A percentile compares a stretch with the other conserved stretches of the same genome.
phyloP scores from a whole-genome alignment of 2,797 vertebrate genomes.

The Siniperca undulata region DNA sequence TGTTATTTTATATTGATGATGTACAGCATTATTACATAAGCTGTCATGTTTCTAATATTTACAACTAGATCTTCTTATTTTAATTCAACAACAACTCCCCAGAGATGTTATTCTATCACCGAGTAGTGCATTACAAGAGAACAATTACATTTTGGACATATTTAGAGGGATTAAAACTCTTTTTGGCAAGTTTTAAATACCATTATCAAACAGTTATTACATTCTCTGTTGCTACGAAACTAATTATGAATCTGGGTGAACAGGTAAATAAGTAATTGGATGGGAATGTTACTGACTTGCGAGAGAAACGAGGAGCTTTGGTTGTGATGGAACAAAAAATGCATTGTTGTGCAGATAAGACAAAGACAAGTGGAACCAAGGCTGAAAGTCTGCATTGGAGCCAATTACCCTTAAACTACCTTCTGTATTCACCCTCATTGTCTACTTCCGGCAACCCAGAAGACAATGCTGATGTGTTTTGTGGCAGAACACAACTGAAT shows the following conservation, averaged over 20 bases:
- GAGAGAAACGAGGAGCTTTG: slow-evolving; percentile 7
- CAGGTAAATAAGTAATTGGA: neutral
- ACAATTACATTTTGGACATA: slow-evolving; percentile 15
- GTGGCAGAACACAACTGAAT: neutral
- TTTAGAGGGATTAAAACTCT: slow-evolving; percentile 19
- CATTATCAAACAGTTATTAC: slow-evolving; percentile 1
- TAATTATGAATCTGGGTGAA: slow-evolving; percentile 4
- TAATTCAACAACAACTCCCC: neutral
- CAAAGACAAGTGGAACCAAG: neutral
- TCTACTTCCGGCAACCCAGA: neutral
- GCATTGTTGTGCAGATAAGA: slow-evolving; percentile 7
- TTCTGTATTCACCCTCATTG: neutral
- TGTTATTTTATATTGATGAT: neutral
- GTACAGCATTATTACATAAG: neutral
- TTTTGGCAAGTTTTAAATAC: neutral
- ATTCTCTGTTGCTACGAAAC: slow-evolving; percentile 7
- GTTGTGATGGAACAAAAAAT: slow-evolving; percentile 13
- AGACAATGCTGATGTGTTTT: slow-evolving; percentile 10
- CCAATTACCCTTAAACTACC: slow-evolving; percentile 16
- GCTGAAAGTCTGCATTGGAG: neutral
- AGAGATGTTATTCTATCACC: slow-evolving; percentile 17
- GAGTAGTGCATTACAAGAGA: slow-evolving; percentile 6
- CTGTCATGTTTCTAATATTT: neutral
- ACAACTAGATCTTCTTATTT: slow-evolving; percentile 14
- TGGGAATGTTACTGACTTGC: slow-evolving; percentile 5